Percentiles rank a stretch among this genome's conserved stretches.
Evolutionary conservation across 2,113 vertebrate genomes (phyloP).

Genomic region (Anarrhichthys ocellatus): DNA sequence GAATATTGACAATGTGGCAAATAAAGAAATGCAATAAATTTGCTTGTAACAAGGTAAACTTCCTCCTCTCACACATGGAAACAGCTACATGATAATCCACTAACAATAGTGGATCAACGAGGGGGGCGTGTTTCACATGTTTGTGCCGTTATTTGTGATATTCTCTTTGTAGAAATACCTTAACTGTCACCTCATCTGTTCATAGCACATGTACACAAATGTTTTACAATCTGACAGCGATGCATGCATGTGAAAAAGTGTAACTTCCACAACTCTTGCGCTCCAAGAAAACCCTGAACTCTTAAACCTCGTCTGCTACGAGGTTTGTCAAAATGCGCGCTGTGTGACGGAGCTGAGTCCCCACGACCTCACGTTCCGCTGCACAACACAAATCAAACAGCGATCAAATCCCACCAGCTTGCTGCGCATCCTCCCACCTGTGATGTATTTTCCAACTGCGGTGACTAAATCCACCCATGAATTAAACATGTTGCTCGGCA

Average conservation of each 20-base stretch:
- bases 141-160: not conserved
- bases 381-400: constrained; percentile 20
- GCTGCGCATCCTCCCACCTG: constrained; percentile 53
- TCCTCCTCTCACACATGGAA: too few relatives aligned
- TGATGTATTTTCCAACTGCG: constrained; percentile 12
- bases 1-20: too few relatives aligned
- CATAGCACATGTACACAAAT: not conserved
- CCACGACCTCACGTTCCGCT: not conserved
- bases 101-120: too few relatives aligned
- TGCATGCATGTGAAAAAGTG: not conserved
- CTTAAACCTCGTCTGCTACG: too few relatives aligned
- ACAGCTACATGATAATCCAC: too few relatives aligned
- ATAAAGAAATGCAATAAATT: too few relatives aligned
- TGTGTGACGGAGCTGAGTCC: not conserved
- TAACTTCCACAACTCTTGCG: too few relatives aligned
- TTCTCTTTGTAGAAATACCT: too few relatives aligned
- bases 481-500: constrained; percentile 53
- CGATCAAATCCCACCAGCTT: constrained; percentile 17
- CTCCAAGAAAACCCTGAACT: too few relatives aligned
- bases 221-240: too few relatives aligned
- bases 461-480: constrained; percentile 30
- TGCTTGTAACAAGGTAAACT: too few relatives aligned
- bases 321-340: too few relatives aligned
- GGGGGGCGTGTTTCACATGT: not conserved
- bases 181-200: not conserved